Evolutionary conservation across 1,140 invertebrate species (phyloP).

Genomic region (Maconellicoccus hirsutus): DNA sequence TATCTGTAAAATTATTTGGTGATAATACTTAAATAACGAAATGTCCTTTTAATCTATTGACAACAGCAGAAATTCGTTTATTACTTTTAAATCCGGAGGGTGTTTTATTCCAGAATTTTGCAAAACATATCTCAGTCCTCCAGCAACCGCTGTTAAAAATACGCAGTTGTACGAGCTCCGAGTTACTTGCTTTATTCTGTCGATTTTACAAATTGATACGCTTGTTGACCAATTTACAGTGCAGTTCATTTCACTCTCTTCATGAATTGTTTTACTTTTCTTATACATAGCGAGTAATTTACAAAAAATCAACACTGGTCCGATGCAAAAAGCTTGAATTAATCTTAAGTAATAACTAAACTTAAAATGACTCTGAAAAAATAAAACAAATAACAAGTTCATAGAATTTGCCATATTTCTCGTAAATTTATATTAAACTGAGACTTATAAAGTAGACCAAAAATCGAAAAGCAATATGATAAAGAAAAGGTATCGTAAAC

Average conservation of each 20-base stretch:
- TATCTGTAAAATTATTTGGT: neutral
- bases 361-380: conserved; percentile 12
- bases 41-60: too few relatives aligned
- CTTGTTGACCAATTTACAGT: conserved; percentile 39
- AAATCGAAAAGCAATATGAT: too few relatives aligned
- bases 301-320: neutral
- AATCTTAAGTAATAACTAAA: conserved; percentile 17
- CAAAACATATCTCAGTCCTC: conserved; percentile 40
- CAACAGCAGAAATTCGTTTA: too few relatives aligned
- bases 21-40: too few relatives aligned
- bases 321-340: conserved; percentile 16
- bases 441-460: too few relatives aligned
- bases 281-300: conserved; percentile 2
- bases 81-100: conserved; percentile 40
- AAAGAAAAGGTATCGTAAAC: too few relatives aligned
- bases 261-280: neutral
- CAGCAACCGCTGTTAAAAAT: conserved; percentile 41
- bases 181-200: conserved; percentile 37
- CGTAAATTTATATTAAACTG: neutral
- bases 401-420: too few relatives aligned
- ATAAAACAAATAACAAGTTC: neutral
- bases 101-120: conserved; percentile 37
- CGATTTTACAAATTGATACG: conserved; percentile 35
- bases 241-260: neutral
- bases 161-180: conserved; percentile 44